phyloP scores from a whole-genome alignment of 1,140 invertebrate genomes.

The Zelostemma sp. region DNA sequence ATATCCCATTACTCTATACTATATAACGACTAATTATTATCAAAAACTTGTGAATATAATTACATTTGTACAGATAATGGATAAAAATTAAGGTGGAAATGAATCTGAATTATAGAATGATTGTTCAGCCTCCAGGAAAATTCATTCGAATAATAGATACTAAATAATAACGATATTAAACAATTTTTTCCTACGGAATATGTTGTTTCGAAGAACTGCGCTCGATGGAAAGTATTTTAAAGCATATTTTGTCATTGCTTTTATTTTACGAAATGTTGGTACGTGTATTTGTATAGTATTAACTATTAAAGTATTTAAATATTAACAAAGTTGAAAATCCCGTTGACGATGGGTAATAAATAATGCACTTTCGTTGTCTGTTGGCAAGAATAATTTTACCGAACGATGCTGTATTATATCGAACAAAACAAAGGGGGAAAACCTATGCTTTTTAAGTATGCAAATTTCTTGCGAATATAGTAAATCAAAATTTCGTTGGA shows the following conservation, averaged over 20 bases:
- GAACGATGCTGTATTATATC: not conserved
- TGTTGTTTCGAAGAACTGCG: conserved; percentile 18
- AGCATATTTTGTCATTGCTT: conserved; percentile 6
- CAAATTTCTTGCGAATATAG: not conserved
- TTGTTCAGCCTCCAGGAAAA: not conserved
- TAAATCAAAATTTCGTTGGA: not conserved
- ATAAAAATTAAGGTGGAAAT: no score
- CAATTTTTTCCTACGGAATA: not conserved
- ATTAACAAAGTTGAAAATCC: not conserved
- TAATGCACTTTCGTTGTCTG: not conserved
- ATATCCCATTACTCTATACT: conserved; percentile 41
- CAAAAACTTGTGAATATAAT: no score
- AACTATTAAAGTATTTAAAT: not conserved
- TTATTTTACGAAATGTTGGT: conserved; percentile 4
- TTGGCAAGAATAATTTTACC: no score
- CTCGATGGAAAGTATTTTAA: conserved; percentile 49
- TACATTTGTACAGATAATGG: not conserved
- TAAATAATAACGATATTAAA: not conserved
- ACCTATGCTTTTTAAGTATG: not conserved
- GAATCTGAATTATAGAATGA: not conserved
- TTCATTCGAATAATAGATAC: not conserved
- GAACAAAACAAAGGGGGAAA: not conserved
- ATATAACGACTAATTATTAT: no score
- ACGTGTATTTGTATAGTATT: conserved; percentile 9
- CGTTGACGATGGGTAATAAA: not conserved